Conservation (phyloP, 2,888 invertebrate species). For the Caenorhabditis sp. region DNA sequence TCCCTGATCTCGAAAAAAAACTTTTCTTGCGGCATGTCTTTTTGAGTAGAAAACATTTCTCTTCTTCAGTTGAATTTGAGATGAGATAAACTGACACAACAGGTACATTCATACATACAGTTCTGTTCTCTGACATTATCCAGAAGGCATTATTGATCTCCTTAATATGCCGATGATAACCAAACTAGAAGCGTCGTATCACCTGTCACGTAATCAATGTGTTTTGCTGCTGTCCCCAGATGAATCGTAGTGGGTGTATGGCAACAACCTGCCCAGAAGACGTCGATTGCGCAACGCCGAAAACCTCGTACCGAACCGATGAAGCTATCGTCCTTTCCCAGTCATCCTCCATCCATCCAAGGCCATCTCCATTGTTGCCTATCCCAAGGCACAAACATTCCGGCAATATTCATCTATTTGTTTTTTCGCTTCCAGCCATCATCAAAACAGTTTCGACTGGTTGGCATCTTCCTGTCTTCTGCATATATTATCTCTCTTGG, state of each 20-base stretch:
- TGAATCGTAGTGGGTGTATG: too few relatives aligned
- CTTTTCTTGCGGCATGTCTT: too few relatives aligned
- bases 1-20: too few relatives aligned
- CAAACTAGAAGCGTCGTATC: constrained; percentile 32
- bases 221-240: constrained; percentile 24
- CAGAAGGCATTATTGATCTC: too few relatives aligned
- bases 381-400: neutral
- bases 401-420: constrained; percentile 14
- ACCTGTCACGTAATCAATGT: constrained; percentile 29
- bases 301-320: constrained; percentile 12
- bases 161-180: neutral
- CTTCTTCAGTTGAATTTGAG: too few relatives aligned
- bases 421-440: neutral
- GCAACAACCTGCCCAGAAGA: constrained; percentile 14
- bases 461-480: neutral
- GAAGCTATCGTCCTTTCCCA: neutral
- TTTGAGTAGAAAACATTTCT: too few relatives aligned
- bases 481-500: constrained; percentile 24
- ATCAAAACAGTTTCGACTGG: constrained; percentile 3
- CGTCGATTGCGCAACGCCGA: constrained; percentile 20
- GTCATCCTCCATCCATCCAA: neutral
- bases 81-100: too few relatives aligned
- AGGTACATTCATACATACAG: too few relatives aligned
- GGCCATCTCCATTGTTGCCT: constrained; percentile 15
- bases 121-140: neutral